phyloP scores from a whole-genome alignment of 2,797 vertebrate genomes.

The Esox lucius region DNA sequence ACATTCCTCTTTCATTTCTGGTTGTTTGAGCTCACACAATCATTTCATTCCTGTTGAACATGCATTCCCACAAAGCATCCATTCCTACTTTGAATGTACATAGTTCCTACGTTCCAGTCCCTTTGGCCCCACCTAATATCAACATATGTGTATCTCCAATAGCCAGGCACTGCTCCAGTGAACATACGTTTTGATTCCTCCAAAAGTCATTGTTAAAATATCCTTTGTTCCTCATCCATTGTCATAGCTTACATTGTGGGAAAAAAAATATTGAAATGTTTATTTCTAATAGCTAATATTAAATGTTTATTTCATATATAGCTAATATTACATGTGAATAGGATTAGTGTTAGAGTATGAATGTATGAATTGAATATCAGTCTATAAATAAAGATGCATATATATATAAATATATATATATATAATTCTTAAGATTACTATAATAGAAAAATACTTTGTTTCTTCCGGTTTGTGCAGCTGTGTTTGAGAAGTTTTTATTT shows the following conservation, averaged over 20 bases:
- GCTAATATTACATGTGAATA: slow-evolving; percentile 82
- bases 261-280: slow-evolving; percentile 66
- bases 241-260: slow-evolving; percentile 71
- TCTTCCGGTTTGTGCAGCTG: slow-evolving; percentile 73
- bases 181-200: slow-evolving; percentile 46
- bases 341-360: slow-evolving; percentile 83
- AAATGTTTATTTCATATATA: slow-evolving; percentile 72
- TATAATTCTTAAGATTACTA: slow-evolving; percentile 74
- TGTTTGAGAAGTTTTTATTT: slow-evolving; percentile 60
- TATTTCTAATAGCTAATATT: slow-evolving; percentile 74
- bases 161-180: slow-evolving; percentile 53
- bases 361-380: slow-evolving; percentile 81
- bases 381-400: slow-evolving; percentile 58
- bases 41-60: neutral
- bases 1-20: neutral
- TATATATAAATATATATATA: slow-evolving; percentile 50
- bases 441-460: slow-evolving; percentile 69
- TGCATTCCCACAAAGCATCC: slow-evolving; percentile 12
- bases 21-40: neutral
- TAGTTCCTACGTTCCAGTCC: slow-evolving; percentile 54
- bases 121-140: slow-evolving; percentile 43
- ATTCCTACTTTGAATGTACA: slow-evolving; percentile 42
- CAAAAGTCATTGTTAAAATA: slow-evolving; percentile 46
- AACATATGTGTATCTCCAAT: slow-evolving; percentile 70
- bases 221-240: slow-evolving; percentile 41